These are phyloP conservation scores for Peromyscus maniculatus DNA, from an alignment of 2,113 vertebrate genomes.

Conservation along the genomic window DNA sequence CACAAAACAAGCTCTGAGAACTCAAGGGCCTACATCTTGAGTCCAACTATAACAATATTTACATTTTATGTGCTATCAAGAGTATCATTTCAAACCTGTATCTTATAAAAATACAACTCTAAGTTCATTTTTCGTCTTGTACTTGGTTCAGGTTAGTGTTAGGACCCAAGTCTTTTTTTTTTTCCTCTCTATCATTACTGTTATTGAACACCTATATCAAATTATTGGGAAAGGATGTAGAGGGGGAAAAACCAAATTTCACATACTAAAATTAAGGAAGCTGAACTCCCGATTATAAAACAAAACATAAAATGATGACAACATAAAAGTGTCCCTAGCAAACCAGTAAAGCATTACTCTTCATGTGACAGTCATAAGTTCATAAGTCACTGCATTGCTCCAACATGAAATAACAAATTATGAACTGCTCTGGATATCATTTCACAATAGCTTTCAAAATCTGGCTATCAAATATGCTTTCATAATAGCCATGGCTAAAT, in stretches of 20 bases:
- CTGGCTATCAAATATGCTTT: slow-evolving; percentile 79
- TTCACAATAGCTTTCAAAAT: slow-evolving; percentile 80
- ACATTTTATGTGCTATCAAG: background rate
- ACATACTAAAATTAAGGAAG: slow-evolving; percentile 50
- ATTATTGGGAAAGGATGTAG: background rate
- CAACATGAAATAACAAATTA: slow-evolving; percentile 73
- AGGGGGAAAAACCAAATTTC: background rate
- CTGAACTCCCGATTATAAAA: slow-evolving; percentile 45
- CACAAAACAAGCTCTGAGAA: slow-evolving; percentile 15
- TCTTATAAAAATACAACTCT: slow-evolving; percentile 36
- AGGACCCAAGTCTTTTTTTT: background rate
- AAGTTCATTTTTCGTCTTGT: background rate
- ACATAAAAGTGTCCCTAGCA: slow-evolving; percentile 13
- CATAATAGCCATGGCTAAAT: slow-evolving; percentile 72
- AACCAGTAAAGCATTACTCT: slow-evolving; percentile 16
- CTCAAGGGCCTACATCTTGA: background rate
- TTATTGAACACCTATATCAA: background rate
- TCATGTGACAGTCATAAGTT: slow-evolving; percentile 70
- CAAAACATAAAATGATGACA: slow-evolving; percentile 48
- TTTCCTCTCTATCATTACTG: background rate
- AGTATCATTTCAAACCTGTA: slow-evolving; percentile 36
- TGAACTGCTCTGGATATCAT: slow-evolving; percentile 55
- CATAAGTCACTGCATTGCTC: slow-evolving; percentile 58
- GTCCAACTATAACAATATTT: background rate
- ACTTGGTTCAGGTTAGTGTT: background rate